These are phyloP conservation scores for Muschampia plurimacula DNA, from an alignment of 2,888 invertebrate genomes.

Conservation along the genomic window DNA sequence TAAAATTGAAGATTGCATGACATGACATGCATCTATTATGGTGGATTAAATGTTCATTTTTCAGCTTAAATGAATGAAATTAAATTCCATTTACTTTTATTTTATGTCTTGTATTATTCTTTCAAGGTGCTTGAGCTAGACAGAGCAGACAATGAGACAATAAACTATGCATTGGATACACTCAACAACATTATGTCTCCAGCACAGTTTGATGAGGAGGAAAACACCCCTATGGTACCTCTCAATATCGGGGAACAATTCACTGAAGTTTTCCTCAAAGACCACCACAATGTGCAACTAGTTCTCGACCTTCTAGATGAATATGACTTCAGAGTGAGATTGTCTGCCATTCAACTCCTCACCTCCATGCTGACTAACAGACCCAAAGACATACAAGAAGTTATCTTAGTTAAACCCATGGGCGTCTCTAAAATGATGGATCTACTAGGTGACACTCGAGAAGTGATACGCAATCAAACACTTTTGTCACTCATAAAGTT, in stretches of 20 bases:
- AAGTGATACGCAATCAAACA: constrained; percentile 98
- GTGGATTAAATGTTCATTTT: no score
- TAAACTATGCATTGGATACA: constrained; percentile 96
- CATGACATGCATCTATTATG: no score
- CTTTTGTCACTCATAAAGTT: constrained; percentile 95
- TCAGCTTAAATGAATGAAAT: no score
- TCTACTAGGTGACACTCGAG: constrained; percentile 95
- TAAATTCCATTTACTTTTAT: no score
- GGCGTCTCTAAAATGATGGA: constrained; percentile 99
- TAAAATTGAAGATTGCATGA: no score
- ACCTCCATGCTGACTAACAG: constrained; percentile 95
- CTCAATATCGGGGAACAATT: constrained; percentile 96
- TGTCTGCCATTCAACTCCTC: constrained; percentile 95
- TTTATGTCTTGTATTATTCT: not conserved
- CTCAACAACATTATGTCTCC: constrained; percentile 95
- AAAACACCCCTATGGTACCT: constrained; percentile 87
- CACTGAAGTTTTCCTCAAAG: constrained; percentile 98
- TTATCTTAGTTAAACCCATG: constrained; percentile 96
- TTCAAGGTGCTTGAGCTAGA: constrained; percentile 94
- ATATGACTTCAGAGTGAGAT: constrained; percentile 96
- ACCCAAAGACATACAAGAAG: constrained; percentile 94
- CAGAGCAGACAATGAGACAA: constrained; percentile 95
- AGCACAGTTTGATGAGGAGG: constrained; percentile 93
- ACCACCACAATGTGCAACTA: constrained; percentile 92
- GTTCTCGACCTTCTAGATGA: constrained; percentile 95